Base-by-base conservation (phyloP, 1,140 invertebrate genomes). In the Calosoma granatense region DNA sequence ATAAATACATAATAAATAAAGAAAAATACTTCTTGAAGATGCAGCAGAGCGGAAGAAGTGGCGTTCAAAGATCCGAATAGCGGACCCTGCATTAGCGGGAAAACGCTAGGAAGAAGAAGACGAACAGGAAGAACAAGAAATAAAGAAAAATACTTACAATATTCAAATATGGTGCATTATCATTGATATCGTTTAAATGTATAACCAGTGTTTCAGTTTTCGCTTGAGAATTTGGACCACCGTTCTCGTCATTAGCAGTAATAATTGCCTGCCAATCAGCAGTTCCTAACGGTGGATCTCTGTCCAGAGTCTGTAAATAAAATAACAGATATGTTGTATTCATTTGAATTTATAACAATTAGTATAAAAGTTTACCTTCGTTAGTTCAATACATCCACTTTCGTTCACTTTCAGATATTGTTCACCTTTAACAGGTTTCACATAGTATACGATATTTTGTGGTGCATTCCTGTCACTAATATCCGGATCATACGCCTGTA, bases 91-190 rank as follows among this genome's bases (percentile, higher is more conserved):
- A n/a, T n/a, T n/a, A n/a, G n/a, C n/a, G n/a, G n/a, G n/a, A n/a
- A n/a, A n/a, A n/a, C n/a, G n/a, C n/a, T n/a, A n/a, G n/a, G n/a
- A n/a, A n/a, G n/a, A 36, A 36, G 9, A 36, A 36, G 30, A 36
- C n/a, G n/a, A n/a, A 9, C n/a, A 36, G 9, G 9, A n/a, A n/a
- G n/a, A n/a, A n/a, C n/a, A n/a, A n/a, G n/a, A n/a, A n/a, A n/a
- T 51, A 6, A 55, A 55, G 15, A 36, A 55, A 22, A 9, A 30
- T 23, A 76, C 79, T 81, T 73, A 83, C 79, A 65, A 88, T 87
- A 57, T 88, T 83, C 53, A 95, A 74, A 67, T 84, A 88, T 0
- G 92, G 92, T 0, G 87, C 86, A 72, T 94, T 94, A 65, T 95
- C 92, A 67, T 94, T 95, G 55, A 94, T 90, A 64, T 94, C 91